Base-by-base conservation (phyloP, 1,140 invertebrate species). In the Coelopa frigida region DNA sequence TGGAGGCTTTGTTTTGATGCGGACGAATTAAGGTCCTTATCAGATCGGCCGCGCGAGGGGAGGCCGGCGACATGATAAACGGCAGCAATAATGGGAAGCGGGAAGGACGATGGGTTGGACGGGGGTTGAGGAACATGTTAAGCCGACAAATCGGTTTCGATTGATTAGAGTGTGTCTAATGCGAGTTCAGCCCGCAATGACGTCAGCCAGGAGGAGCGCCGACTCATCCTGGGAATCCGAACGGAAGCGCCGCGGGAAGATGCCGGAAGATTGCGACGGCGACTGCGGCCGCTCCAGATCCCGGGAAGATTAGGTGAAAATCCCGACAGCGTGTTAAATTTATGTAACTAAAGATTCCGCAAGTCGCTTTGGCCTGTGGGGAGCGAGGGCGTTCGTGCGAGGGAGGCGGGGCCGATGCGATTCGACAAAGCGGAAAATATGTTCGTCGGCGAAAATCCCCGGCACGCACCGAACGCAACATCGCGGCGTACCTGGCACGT, bases 71-170 rank as follows among this genome's bases (percentile, higher is more conserved):
- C n/a, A n/a, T n/a, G n/a, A n/a, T n/a, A n/a, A n/a, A n/a, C n/a
- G n/a, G n/a, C n/a, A n/a, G n/a, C n/a, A n/a, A n/a, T n/a, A n/a
- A 10, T 29, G 27, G 8, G 14, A 29, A 29, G 27, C 8, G 27
- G 27, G 27, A 29, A 8, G 27, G 27, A 29, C 27, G 27, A 10
- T 8, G 21, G 17, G 22, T n/a, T 27, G 15, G 12, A 35, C 33
- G 29, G n/a, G 31, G 18, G n/a, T 21, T 63, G 58, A 62, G 57
- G 59, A 63, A 66, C 62, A 66, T 62, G 62, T 58, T 66, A 66
- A 66, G 62, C 62, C 62, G 62, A 66, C 62, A 66, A 66, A 66
- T 66, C 62, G 62, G 62, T 59, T 59, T 63, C 62, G 62, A 66
- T 66, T 66, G 62, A 66, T 66, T 65, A 66, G 62, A 66, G 62